These are phyloP conservation scores for Berghia stephanieae DNA, from an alignment of 1,140 invertebrate species.

Conservation along the genomic window DNA sequence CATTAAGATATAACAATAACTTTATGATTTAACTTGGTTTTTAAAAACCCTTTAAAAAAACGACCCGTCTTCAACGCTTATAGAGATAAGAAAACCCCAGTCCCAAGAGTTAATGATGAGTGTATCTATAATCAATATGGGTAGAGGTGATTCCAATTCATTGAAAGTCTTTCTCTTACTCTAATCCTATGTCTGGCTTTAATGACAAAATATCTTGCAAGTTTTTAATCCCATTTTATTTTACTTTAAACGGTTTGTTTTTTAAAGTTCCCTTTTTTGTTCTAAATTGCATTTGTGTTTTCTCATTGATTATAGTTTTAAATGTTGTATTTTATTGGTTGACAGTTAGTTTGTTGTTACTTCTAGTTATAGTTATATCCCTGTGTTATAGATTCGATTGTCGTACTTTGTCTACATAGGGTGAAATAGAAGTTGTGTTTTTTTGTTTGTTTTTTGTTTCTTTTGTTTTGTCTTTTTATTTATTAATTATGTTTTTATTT, in stretches of 20 bases:
- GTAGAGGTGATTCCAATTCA: too few species aligned
- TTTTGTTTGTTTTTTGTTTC: constrained; percentile 9
- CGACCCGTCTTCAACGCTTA: too few species aligned
- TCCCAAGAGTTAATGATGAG: too few species aligned
- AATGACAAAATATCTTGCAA: constrained; percentile 1
- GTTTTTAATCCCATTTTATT: neutral
- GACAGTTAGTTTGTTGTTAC: neutral
- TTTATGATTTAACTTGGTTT: too few species aligned
- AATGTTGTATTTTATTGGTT: neutral
- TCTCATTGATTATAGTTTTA: neutral
- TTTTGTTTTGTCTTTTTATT: too few species aligned
- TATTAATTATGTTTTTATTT: too few species aligned
- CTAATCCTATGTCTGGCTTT: too few species aligned
- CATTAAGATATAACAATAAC: too few species aligned
- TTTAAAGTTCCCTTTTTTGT: neutral
- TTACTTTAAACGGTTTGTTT: neutral
- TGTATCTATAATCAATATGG: too few species aligned
- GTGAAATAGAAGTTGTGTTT: neutral
- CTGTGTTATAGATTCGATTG: neutral
- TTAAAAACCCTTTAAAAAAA: too few species aligned
- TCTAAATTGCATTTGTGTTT: neutral
- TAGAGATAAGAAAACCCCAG: too few species aligned
- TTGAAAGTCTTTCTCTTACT: too few species aligned
- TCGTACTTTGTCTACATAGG: neutral
- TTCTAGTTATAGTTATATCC: neutral